Evolutionary conservation across 2,113 vertebrate species (phyloP).

Genomic region (Elephantulus edwardii): DNA sequence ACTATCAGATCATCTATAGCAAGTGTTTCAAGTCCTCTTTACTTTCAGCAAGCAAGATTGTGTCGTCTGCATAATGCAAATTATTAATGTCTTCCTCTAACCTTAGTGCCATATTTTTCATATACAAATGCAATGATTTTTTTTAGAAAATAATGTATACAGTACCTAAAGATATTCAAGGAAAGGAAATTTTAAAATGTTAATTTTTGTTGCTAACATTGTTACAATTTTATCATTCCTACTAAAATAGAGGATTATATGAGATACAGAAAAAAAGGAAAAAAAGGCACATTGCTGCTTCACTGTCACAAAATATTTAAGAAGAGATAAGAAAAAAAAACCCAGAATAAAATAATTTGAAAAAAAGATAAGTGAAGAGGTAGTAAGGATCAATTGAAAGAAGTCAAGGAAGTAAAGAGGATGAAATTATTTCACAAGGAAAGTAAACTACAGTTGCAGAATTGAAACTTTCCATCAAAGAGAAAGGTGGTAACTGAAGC

Average conservation of each 20-base stretch:
- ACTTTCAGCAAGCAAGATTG: too few relatives aligned
- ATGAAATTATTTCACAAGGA: not conserved
- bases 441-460: not conserved
- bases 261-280: conserved; percentile 9
- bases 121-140: not conserved
- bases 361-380: too few relatives aligned
- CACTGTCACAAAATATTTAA: not conserved
- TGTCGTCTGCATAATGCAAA: too few relatives aligned
- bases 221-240: not conserved
- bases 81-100: too few relatives aligned
- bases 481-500: not conserved
- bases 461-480: not conserved
- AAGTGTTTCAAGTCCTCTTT: too few relatives aligned
- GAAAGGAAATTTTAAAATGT: not conserved
- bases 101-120: too few relatives aligned
- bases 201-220: not conserved
- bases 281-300: not conserved
- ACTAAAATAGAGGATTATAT: not conserved
- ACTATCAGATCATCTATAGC: too few relatives aligned
- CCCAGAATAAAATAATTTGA: not conserved
- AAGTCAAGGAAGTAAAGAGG: not conserved
- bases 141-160: not conserved
- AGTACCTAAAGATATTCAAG: not conserved
- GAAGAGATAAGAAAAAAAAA: not conserved
- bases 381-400: not conserved